Percentiles rank a stretch among this genome's conserved stretches.
phyloP scores from a whole-genome alignment of 1,140 invertebrate genomes.

The Pseudomyrmex pallidus region DNA sequence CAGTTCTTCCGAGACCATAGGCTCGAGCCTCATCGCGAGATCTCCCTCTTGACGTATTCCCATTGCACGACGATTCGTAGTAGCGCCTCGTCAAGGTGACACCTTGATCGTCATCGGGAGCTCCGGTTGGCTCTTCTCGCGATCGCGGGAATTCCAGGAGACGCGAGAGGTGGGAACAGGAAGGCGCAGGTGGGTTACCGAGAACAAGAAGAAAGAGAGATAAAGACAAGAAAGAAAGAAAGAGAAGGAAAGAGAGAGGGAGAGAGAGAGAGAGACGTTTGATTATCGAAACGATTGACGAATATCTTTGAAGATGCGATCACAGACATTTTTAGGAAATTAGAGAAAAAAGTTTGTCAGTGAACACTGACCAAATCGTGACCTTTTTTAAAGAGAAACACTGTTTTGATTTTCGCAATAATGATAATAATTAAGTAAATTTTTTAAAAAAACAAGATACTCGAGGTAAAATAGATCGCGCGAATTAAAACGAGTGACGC shows the following conservation, averaged over 20 bases:
- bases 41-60: conserved; percentile 68
- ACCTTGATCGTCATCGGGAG: conserved; percentile 49
- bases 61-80: conserved; percentile 51
- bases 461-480: neutral
- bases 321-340: neutral
- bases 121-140: conserved; percentile 25
- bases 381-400: conserved; percentile 8
- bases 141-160: conserved; percentile 8
- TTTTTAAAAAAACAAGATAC: neutral
- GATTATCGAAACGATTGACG: neutral
- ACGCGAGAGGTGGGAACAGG: neutral
- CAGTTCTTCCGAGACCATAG: conserved; percentile 82
- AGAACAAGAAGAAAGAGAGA: conserved; percentile 24
- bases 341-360: neutral
- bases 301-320: neutral
- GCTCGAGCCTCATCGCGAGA: conserved; percentile 76
- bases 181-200: neutral
- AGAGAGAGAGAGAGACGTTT: neutral
- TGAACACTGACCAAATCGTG: neutral
- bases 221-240: neutral
- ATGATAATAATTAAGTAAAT: conserved; percentile 4
- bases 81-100: conserved; percentile 51
- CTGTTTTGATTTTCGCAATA: neutral
- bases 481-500: neutral
- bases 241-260: neutral